Percentiles rank a stretch among this genome's conserved stretches.
These are phyloP conservation scores for Lasioglossum morio DNA, from an alignment of 2,888 invertebrate species.

Conservation along the genomic window DNA sequence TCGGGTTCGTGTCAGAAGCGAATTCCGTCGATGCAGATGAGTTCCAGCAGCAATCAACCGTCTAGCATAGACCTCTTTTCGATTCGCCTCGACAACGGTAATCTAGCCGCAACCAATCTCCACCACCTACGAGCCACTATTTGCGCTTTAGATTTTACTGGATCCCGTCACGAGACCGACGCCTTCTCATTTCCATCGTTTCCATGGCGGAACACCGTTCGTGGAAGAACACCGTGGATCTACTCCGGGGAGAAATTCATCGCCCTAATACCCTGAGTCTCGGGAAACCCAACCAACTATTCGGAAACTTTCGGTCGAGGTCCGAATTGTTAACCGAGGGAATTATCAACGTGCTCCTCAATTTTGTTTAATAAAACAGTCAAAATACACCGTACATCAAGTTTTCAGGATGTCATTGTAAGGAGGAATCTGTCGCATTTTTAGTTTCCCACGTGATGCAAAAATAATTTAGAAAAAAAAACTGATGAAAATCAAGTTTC, in stretches of 20 bases:
- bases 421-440: no score
- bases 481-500: no score
- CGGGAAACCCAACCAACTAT: neutral
- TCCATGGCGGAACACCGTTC: neutral
- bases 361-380: no score
- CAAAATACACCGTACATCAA: no score
- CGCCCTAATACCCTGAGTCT: neutral
- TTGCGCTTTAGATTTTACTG: constrained; percentile 81
- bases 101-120: constrained; percentile 71
- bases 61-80: constrained; percentile 52
- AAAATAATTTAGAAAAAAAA: no score
- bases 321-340: neutral
- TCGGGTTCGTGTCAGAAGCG: constrained; percentile 63
- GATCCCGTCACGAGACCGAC: constrained; percentile 77
- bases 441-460: no score
- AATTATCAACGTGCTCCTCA: neutral
- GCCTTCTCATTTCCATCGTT: constrained; percentile 13
- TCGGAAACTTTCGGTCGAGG: neutral
- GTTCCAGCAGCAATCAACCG: constrained; percentile 58
- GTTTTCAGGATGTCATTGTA: no score
- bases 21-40: constrained; percentile 70
- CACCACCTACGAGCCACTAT: constrained; percentile 76
- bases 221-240: neutral
- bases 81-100: constrained; percentile 67
- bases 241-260: neutral